Percentiles rank a stretch among this genome's conserved stretches.
These are phyloP conservation scores for Polyergus mexicanus DNA, from an alignment of 1,140 invertebrate genomes.

Conservation along the genomic window DNA sequence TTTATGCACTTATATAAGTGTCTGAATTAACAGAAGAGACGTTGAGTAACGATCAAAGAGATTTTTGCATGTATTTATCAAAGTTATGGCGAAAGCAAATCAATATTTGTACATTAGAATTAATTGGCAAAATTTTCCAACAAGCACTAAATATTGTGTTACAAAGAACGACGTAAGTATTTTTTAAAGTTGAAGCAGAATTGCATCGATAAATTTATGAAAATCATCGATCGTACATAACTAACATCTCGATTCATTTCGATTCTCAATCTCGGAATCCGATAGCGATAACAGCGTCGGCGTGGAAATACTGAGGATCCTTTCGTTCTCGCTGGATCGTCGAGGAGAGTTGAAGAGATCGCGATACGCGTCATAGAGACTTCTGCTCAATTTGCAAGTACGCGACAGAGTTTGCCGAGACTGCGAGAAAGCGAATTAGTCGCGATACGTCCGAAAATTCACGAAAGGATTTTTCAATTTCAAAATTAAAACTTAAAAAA, in stretches of 20 bases:
- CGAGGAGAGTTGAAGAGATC: conserved; percentile 35
- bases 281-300: conserved; percentile 72
- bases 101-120: not conserved
- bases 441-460: not conserved
- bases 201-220: not conserved
- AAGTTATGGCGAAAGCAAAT: not conserved
- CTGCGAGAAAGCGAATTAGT: conserved; percentile 7
- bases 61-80: not conserved
- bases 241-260: not conserved
- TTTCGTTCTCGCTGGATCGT: conserved; percentile 61
- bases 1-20: not conserved
- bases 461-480: not conserved
- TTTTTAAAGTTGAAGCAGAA: not conserved
- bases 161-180: not conserved
- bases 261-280: conserved; percentile 72
- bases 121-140: not conserved
- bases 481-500: not conserved
- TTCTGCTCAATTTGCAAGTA: conserved; percentile 1
- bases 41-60: not conserved
- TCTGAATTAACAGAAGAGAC: conserved; percentile 1
- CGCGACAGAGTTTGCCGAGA: not conserved
- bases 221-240: not conserved
- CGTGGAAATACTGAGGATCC: conserved; percentile 64
- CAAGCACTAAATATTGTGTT: not conserved
- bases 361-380: not conserved